Percentiles rank a stretch among this genome's conserved stretches.
phyloP scores from a whole-genome alignment of 2,797 vertebrate genomes.

The Neopelma chrysocephalum region DNA sequence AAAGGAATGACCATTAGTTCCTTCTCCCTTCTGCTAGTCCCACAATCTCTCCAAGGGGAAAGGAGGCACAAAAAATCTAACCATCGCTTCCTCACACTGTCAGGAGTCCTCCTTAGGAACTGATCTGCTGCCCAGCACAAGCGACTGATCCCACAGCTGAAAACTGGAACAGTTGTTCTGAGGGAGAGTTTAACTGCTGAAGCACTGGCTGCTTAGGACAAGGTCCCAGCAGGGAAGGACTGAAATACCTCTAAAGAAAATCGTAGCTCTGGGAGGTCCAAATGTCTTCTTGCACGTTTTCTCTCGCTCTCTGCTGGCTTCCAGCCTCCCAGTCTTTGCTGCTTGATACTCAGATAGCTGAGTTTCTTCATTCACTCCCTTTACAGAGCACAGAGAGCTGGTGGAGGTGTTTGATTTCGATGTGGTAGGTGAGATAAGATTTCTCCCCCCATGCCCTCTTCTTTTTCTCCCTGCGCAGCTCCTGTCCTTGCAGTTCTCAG shows the following conservation, averaged over 20 bases:
- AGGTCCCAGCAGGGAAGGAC: conserved; percentile 45
- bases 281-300: background rate
- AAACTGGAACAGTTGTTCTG: background rate
- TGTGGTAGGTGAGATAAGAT: background rate
- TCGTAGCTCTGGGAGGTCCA: background rate
- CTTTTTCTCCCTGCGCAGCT: background rate
- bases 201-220: conserved; percentile 35
- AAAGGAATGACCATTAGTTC: background rate
- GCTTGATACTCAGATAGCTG: background rate
- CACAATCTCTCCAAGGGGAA: background rate
- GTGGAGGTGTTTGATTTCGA: background rate
- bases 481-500: conserved; percentile 6
- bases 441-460: background rate
- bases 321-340: background rate
- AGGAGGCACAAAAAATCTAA: background rate
- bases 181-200: background rate
- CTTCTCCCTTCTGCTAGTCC: background rate
- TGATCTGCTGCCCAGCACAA: background rate
- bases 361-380: background rate
- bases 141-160: background rate
- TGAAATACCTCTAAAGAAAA: conserved; percentile 46
- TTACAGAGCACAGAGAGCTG: background rate
- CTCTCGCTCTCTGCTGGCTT: conserved; percentile 7
- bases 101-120: background rate
- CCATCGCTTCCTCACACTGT: rapidly evolving